Evolutionary conservation across 2,113 vertebrate genomes (phyloP).

Genomic region (Microcebus griseorufus): DNA sequence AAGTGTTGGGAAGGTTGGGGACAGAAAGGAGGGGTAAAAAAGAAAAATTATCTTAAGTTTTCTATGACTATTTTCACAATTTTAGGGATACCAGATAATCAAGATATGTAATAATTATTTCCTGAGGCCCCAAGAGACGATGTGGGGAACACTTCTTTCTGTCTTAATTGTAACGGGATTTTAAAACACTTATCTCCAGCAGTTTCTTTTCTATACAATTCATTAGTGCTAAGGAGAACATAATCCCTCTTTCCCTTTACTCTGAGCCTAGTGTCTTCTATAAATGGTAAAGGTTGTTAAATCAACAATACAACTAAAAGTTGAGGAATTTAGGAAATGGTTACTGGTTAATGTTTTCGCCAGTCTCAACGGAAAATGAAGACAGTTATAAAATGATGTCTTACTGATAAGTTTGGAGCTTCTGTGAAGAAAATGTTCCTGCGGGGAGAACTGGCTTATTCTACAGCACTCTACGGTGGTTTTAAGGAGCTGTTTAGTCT

Average conservation of each 20-base stretch:
- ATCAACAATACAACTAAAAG: conserved; percentile 34
- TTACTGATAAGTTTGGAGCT: background rate
- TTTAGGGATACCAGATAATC: background rate
- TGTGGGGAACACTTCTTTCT: background rate
- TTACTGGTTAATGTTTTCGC: conserved; percentile 27
- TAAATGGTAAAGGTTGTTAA: conserved; percentile 6
- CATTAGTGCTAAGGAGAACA: background rate
- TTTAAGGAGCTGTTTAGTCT: background rate
- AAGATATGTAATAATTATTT: background rate
- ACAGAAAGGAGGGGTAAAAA: background rate
- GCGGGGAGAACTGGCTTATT: fast-evolving
- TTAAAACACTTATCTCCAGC: background rate
- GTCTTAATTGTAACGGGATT: background rate
- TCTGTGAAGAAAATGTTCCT: background rate
- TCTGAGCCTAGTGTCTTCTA: background rate
- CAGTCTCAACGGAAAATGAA: conserved; percentile 7
- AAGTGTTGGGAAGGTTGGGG: background rate
- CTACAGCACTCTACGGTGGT: background rate
- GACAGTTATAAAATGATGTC: background rate
- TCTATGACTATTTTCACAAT: background rate
- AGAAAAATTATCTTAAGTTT: background rate
- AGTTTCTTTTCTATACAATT: background rate
- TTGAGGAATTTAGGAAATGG: conserved; percentile 36
- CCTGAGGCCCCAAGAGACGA: background rate
- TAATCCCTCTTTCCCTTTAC: background rate